phyloP scores from a whole-genome alignment of 2,113 vertebrate species.

The Dolichotis patagonum region DNA sequence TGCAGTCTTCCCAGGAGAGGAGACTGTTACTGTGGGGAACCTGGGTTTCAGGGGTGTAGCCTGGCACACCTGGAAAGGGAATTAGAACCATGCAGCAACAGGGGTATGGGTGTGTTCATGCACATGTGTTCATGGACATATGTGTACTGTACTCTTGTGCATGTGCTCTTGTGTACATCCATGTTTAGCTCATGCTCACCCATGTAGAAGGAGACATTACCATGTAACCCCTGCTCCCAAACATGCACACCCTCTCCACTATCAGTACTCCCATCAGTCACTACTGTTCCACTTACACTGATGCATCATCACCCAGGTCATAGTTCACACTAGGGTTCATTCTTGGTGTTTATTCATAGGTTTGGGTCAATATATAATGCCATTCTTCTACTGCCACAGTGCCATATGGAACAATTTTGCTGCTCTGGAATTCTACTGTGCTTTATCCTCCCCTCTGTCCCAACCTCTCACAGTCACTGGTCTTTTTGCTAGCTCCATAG shows the following conservation, averaged over 20 bases:
- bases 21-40: background rate
- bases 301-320: background rate
- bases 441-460: background rate
- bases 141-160: fast-evolving
- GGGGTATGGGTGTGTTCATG: background rate
- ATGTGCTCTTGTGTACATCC: background rate
- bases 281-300: background rate
- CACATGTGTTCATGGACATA: background rate
- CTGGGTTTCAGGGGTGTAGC: background rate
- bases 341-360: background rate
- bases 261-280: background rate
- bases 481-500: background rate
- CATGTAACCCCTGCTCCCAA: background rate
- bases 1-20: constrained; percentile 1
- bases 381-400: background rate
- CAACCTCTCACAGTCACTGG: background rate
- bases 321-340: background rate
- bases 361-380: background rate
- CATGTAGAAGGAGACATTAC: background rate
- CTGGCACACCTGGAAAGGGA: background rate
- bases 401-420: background rate
- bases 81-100: background rate
- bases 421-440: background rate
- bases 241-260: background rate
- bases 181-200: background rate